These are phyloP conservation scores for Pseudococcus longispinus DNA, from an alignment of 2,888 invertebrate genomes.

Conservation along the genomic window DNA sequence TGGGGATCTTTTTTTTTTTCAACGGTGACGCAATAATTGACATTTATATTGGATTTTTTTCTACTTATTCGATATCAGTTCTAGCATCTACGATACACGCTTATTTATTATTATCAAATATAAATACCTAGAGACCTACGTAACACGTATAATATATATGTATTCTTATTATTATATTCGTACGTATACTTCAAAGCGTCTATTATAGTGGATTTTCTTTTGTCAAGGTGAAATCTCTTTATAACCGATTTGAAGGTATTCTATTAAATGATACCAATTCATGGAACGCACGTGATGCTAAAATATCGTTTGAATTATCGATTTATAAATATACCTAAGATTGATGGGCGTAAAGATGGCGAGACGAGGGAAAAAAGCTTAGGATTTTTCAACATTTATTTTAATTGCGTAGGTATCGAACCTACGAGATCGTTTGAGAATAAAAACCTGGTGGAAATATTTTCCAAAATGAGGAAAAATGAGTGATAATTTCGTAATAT, in stretches of 20 bases:
- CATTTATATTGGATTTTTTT: neutral
- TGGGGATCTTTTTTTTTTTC: neutral
- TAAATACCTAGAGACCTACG: neutral
- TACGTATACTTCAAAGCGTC: neutral
- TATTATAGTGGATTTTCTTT: neutral
- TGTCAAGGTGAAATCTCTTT: constrained; percentile 29
- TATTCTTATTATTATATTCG: constrained; percentile 12
- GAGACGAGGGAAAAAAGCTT: neutral
- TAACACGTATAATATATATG: neutral
- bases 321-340: neutral
- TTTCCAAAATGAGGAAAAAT: no score
- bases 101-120: neutral
- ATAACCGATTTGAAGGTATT: neutral
- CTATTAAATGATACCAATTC: constrained; percentile 9
- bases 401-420: no score
- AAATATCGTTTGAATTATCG: neutral
- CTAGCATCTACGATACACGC: neutral
- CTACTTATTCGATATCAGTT: neutral
- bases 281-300: neutral
- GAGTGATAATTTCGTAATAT: no score
- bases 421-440: neutral
- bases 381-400: neutral
- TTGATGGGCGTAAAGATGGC: neutral
- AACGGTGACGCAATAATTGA: neutral
- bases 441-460: neutral